These are phyloP conservation scores for Noctuana brunneofusca DNA, from an alignment of 2,888 invertebrate genomes.

Conservation along the genomic window DNA sequence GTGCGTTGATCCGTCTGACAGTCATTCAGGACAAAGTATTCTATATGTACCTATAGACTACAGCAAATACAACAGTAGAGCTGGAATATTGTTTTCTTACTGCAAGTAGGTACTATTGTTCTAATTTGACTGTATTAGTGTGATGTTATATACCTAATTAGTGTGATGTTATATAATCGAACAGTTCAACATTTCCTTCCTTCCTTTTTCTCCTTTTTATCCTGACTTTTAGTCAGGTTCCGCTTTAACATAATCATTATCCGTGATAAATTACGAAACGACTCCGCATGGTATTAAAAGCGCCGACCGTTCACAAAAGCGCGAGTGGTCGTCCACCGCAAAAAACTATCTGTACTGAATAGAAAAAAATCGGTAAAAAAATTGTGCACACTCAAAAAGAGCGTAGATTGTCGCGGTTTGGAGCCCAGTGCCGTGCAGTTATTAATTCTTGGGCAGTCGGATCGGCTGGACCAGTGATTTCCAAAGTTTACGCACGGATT, in stretches of 20 bases:
- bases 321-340: conserved; percentile 69
- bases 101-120: no score
- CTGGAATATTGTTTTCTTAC: no score
- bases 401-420: conserved; percentile 77
- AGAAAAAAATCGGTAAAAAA: conserved; percentile 64
- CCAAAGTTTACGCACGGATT: not conserved
- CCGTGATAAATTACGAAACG: conserved; percentile 21
- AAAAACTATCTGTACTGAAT: conserved; percentile 77
- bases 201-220: no score
- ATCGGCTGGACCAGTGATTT: conserved; percentile 60
- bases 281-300: conserved; percentile 47
- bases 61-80: no score
- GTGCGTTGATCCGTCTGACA: no score
- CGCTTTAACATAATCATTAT: not conserved
- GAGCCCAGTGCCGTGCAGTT: conserved; percentile 58
- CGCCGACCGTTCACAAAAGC: conserved; percentile 47
- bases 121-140: no score
- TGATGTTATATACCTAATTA: no score
- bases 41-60: no score
- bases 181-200: no score
- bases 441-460: conserved; percentile 77
- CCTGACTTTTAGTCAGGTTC: no score
- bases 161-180: no score
- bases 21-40: no score
- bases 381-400: conserved; percentile 66